Percentiles rank a stretch among this genome's conserved stretches.
Evolutionary conservation across 2,888 invertebrate species (phyloP).

Genomic region (Molorchus minor): DNA sequence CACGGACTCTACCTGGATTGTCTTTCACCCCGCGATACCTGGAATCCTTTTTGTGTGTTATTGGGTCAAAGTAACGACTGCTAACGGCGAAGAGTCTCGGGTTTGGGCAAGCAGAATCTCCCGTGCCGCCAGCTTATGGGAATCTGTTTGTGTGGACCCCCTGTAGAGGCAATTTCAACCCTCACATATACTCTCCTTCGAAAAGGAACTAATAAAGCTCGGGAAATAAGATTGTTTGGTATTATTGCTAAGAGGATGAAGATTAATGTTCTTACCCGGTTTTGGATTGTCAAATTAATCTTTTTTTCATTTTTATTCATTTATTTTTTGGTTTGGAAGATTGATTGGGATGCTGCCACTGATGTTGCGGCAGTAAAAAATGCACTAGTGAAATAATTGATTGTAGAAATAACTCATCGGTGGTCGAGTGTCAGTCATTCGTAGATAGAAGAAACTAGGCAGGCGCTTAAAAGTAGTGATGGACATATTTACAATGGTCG

Average conservation of each 20-base stretch:
- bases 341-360: slow-evolving; percentile 10
- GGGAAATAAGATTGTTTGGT: slow-evolving; percentile 23
- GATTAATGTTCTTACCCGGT: slow-evolving; percentile 39
- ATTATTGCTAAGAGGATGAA: slow-evolving; percentile 29
- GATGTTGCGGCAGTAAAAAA: slow-evolving; percentile 2
- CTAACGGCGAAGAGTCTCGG: slow-evolving; percentile 35
- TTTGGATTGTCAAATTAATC: slow-evolving; percentile 40
- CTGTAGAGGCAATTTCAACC: slow-evolving; percentile 40
- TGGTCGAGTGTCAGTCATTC: background rate
- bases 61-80: slow-evolving; percentile 52
- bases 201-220: slow-evolving; percentile 24
- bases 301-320: slow-evolving; percentile 27
- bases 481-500: no score
- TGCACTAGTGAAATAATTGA: background rate
- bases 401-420: background rate
- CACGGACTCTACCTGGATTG: slow-evolving; percentile 23
- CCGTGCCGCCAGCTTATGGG: slow-evolving; percentile 36
- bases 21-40: slow-evolving; percentile 30
- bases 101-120: slow-evolving; percentile 34
- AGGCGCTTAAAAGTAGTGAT: no score
- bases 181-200: slow-evolving; percentile 36
- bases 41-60: slow-evolving; percentile 52
- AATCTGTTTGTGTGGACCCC: slow-evolving; percentile 37
- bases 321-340: slow-evolving; percentile 1
- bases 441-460: no score